Evolutionary conservation across 2,888 invertebrate species (phyloP), one percentile per base, ranked within the genome.

Genomic region (Oxytorus armatus): DNA sequence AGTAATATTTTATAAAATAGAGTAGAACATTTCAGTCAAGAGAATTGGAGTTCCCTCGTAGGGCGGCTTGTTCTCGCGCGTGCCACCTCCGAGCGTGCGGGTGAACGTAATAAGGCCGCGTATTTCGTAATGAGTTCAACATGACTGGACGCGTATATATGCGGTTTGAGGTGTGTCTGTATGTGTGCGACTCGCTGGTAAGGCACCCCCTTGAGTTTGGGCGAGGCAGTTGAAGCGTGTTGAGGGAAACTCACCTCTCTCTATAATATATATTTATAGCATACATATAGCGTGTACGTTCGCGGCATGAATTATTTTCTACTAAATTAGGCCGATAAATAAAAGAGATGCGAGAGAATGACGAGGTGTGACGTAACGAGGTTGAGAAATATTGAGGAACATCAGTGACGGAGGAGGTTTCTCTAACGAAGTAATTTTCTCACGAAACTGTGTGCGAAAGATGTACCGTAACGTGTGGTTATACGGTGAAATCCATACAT

Each of bases 191-290:
- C 36, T 33, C 59, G 53, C 33, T 36, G 44, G 42, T 11, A 36
- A 57, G 55, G 21, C 39, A 51, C 21, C 61, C 80, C 69, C 77
- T 69, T 63, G 77, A 69, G 73, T 73, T 77, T 65, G 57, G 80
- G 80, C 77, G 77, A 73, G 77, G 76, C 77, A 57, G 77, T 73
- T 72, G 72, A 76, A 80, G 72, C 63, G 70, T 55, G 72, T 49
- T 55, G 47, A 55, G 63, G 68, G 25, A 69, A 55, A 80, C 61
- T 80, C 57, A 47, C 66, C 75, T 21, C 51, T 21, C 14, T 70
- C 3, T 39, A 10, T 16, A 25, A 42, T 39, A 47, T 29, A 29
- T 42, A 16, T 10, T 11, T 49, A 42, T 29, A 25, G 21, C 14
- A 18, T 18, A 29, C 5, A 18, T 29, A 69, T 16, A n/a, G n/a